Conservation (phyloP, 2,113 vertebrate genomes). For the Psettodes erumei region DNA sequence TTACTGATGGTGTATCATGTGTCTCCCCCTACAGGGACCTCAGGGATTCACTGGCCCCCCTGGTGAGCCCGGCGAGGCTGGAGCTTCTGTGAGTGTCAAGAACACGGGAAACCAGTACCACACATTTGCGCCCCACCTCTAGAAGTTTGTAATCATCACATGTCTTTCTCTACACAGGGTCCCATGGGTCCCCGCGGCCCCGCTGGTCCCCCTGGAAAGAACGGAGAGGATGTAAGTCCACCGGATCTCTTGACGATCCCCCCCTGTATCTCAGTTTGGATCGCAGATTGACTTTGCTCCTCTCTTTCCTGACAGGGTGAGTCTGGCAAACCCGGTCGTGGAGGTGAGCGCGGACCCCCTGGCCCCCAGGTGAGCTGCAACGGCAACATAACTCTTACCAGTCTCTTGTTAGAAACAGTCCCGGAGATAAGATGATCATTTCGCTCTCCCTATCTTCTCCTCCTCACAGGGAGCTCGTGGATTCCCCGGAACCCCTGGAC, state of each 20-base stretch:
- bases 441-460: not conserved
- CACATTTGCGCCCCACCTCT: not conserved
- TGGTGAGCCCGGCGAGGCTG: slow-evolving; percentile 96
- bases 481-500: slow-evolving; percentile 96
- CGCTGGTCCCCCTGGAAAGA: slow-evolving; percentile 95
- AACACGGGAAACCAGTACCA: not conserved
- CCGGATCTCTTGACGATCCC: not conserved
- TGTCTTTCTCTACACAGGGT: slow-evolving; percentile 86
- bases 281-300: not conserved
- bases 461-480: slow-evolving; percentile 91
- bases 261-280: not conserved
- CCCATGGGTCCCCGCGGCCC: slow-evolving; percentile 96
- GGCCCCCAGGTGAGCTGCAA: slow-evolving; percentile 92
- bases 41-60: slow-evolving; percentile 98
- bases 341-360: slow-evolving; percentile 91
- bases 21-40: slow-evolving; percentile 86
- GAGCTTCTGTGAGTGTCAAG: slow-evolving; percentile 89
- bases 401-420: not conserved
- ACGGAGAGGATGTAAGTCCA: slow-evolving; percentile 95
- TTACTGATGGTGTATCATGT: slow-evolving; percentile 24
- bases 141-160: too few species aligned
- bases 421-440: not conserved
- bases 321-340: slow-evolving; percentile 95
- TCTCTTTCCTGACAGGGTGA: slow-evolving; percentile 86
- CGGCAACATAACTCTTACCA: too few species aligned